Conservation (phyloP, 1,140 invertebrate species). For the Apis florea region DNA sequence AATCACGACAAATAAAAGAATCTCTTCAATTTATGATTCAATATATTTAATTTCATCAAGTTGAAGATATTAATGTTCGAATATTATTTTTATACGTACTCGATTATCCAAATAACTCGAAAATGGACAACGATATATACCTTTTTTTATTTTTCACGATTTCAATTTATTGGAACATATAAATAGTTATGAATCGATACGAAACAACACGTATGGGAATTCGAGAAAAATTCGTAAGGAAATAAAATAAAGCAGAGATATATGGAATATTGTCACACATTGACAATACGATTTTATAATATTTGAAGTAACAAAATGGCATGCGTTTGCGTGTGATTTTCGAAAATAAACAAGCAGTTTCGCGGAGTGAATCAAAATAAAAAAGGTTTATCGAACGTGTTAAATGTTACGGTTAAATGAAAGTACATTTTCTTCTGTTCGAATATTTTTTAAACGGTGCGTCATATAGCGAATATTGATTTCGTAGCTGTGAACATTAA, state of each 20-base stretch:
- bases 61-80: background rate
- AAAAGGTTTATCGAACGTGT: background rate
- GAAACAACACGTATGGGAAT: background rate
- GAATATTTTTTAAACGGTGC: background rate
- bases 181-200: background rate
- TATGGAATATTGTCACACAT: background rate
- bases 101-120: no score
- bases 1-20: background rate
- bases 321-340: background rate
- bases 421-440: background rate
- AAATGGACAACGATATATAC: background rate
- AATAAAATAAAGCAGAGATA: background rate
- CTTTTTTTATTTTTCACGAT: background rate
- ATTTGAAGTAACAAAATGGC: background rate
- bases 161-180: background rate
- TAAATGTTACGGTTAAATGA: no score
- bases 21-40: no score
- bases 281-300: background rate
- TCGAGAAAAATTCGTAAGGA: background rate
- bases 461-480: background rate
- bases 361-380: background rate
- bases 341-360: background rate
- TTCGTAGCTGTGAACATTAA: background rate
- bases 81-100: slow-evolving; percentile 13
- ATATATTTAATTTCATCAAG: no score